phyloP scores from a whole-genome alignment of 2,113 vertebrate species.

The Oryzias javanicus region DNA sequence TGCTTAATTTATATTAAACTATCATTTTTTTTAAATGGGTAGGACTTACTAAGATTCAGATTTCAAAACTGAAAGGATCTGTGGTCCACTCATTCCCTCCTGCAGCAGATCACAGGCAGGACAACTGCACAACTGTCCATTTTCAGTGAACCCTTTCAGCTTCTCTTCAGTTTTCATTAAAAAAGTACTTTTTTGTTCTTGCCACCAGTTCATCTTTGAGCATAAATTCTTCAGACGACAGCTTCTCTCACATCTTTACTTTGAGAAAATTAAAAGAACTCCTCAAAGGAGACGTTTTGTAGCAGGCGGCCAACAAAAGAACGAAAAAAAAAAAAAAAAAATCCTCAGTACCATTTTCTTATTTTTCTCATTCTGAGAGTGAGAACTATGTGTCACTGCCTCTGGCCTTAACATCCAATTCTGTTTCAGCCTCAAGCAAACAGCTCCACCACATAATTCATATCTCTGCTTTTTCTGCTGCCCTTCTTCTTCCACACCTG shows the following conservation, averaged over 20 bases:
- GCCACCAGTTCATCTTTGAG: slow-evolving; percentile 9
- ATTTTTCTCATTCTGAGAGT: slow-evolving; percentile 5
- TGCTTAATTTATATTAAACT: too few species aligned
- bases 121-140: slow-evolving; percentile 69
- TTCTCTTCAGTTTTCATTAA: slow-evolving; percentile 1
- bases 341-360: neutral
- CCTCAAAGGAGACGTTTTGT: slow-evolving; percentile 18
- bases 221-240: slow-evolving; percentile 18
- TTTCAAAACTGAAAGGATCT: slow-evolving; percentile 50
- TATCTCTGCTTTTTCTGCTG: slow-evolving; percentile 25
- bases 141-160: slow-evolving; percentile 8
- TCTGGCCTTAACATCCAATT: slow-evolving; percentile 26
- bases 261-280: slow-evolving; percentile 11
- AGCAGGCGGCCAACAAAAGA: neutral
- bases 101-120: slow-evolving; percentile 60
- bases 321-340: neutral
- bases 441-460: slow-evolving; percentile 28
- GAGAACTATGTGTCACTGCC: slow-evolving; percentile 20
- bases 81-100: slow-evolving; percentile 50
- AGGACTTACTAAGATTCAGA: slow-evolving; percentile 15
- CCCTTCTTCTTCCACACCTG: slow-evolving; percentile 32
- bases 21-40: too few species aligned
- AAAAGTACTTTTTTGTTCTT: neutral
- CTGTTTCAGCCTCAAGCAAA: slow-evolving; percentile 45
- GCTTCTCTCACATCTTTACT: slow-evolving; percentile 13